phyloP scores from a whole-genome alignment of 2,888 invertebrate genomes.

The Polymixis lichenea region DNA sequence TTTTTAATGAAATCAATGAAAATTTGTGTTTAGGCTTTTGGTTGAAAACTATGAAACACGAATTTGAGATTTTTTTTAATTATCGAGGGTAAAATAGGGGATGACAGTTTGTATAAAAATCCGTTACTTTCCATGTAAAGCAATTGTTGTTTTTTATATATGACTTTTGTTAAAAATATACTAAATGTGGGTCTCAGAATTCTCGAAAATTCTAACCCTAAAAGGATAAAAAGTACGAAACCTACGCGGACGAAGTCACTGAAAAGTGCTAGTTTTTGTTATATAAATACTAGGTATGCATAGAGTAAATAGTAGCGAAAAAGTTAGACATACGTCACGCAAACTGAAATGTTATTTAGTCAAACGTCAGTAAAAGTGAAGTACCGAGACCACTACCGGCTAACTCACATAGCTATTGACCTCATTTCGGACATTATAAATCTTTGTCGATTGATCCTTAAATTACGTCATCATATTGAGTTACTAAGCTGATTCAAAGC shows the following conservation, averaged over 20 bases:
- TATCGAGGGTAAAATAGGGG: neutral
- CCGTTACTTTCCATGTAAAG: neutral
- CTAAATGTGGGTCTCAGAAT: neutral
- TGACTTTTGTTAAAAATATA: neutral
- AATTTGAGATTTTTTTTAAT: neutral
- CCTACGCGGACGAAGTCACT: neutral
- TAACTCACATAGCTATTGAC: constrained; percentile 41
- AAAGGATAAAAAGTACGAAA: neutral
- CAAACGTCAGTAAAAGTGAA: constrained; percentile 19
- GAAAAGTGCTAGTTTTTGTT: neutral
- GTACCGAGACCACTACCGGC: constrained; percentile 26
- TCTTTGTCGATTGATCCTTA: constrained; percentile 67
- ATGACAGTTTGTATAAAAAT: neutral
- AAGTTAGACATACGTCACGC: neutral
- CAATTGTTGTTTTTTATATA: neutral
- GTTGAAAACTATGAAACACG: neutral
- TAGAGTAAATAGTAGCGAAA: neutral
- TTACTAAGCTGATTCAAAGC: constrained; percentile 59
- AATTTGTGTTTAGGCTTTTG: too few species aligned
- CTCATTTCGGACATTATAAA: constrained; percentile 60
- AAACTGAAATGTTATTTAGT: constrained; percentile 12
- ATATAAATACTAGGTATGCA: neutral
- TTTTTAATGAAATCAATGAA: neutral
- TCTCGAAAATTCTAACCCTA: too few species aligned
- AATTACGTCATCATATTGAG: constrained; percentile 64